These are phyloP conservation scores for Leptinotarsa tumamoca DNA, from an alignment of 2,888 invertebrate species.

Conservation along the genomic window DNA sequence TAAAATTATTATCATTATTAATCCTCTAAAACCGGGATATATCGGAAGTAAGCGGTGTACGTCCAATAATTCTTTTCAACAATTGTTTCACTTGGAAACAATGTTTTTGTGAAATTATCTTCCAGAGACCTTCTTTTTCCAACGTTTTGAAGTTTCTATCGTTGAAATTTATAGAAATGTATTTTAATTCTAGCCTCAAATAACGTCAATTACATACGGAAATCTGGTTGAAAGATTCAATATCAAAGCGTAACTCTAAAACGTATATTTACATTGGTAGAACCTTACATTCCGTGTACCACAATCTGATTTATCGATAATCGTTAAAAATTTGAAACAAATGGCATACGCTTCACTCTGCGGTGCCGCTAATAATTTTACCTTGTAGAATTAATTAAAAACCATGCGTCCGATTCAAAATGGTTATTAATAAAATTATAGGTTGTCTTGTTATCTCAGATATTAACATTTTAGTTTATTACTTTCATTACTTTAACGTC, in stretches of 20 bases:
- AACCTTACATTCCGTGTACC: conserved; percentile 29
- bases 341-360: conserved; percentile 26
- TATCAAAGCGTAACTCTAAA: conserved; percentile 26
- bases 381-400: conserved; percentile 34
- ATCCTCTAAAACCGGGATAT: no score
- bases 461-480: conserved; percentile 29
- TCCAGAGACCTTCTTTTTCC: no score
- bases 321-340: conserved; percentile 31
- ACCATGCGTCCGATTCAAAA: conserved; percentile 26
- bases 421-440: conserved; percentile 34
- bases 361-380: conserved; percentile 32
- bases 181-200: not conserved
- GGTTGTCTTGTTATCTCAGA: conserved; percentile 29
- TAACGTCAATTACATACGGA: not conserved
- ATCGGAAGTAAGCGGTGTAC: no score
- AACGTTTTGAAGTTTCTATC: no score
- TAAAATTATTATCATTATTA: no score
- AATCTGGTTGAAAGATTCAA: not conserved
- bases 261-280: conserved; percentile 33
- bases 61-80: no score
- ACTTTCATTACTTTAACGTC: conserved; percentile 15
- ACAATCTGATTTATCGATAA: conserved; percentile 34
- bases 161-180: not conserved
- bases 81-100: no score
- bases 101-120: no score